A percentile compares a stretch with the other conserved stretches of the same genome.
Conservation (phyloP, 2,797 vertebrate species). For the Molothrus ater region DNA sequence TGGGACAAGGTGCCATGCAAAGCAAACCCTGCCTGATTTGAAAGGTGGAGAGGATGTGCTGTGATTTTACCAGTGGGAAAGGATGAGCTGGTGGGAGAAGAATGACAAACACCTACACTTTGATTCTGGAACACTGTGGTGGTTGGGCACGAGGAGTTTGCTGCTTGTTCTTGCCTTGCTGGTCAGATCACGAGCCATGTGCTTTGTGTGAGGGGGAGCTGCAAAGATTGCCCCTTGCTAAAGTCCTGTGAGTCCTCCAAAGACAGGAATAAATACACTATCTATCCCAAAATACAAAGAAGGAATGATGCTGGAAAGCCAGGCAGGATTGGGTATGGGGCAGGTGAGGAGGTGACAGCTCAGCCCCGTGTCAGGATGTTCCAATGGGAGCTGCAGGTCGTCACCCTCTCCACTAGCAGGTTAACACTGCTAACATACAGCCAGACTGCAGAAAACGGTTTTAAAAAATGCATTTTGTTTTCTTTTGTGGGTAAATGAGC, state of each 20-base stretch:
- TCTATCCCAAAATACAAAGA: not conserved
- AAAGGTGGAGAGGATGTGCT: not conserved
- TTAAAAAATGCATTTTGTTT: not conserved
- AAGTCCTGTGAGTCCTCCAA: not conserved
- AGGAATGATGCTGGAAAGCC: not conserved
- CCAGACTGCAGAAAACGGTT: not conserved
- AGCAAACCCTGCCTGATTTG: not conserved
- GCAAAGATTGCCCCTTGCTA: not conserved
- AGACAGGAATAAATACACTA: not conserved
- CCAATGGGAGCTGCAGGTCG: not conserved
- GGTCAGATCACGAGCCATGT: fast-evolving
- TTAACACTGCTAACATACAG: not conserved
- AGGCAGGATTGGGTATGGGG: fast-evolving
- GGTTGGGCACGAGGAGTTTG: not conserved
- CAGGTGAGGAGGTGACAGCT: not conserved
- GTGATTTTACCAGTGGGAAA: not conserved
- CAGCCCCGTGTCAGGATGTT: not conserved
- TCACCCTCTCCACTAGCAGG: not conserved
- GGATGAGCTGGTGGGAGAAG: not conserved
- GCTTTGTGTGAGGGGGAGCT: not conserved
- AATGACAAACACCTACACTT: not conserved
- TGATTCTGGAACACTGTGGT: not conserved
- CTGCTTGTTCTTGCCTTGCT: not conserved
- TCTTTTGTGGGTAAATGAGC: not conserved
- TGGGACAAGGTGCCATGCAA: not conserved